Percentiles rank a stretch among this genome's conserved stretches.
Conservation (phyloP, 2,888 invertebrate genomes). For the Drosophila fungiperda region DNA sequence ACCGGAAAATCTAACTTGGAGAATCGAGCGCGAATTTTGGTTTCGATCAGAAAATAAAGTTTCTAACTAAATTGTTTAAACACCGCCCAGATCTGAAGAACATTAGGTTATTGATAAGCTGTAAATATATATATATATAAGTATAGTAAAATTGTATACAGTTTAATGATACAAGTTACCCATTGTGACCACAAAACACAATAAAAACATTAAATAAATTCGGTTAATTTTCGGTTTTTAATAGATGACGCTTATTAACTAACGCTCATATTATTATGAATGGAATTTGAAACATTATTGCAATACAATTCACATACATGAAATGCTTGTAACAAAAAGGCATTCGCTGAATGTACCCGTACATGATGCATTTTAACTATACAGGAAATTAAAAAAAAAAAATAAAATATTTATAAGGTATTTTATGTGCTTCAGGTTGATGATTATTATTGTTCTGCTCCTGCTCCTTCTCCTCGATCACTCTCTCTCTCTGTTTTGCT, state of each 20-base stretch:
- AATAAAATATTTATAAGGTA: conserved; percentile 13
- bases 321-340: conserved; percentile 52
- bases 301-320: conserved; percentile 60
- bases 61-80: no score
- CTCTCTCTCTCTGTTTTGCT: not conserved
- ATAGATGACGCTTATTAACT: conserved; percentile 61
- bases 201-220: conserved; percentile 9
- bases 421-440: conserved; percentile 46
- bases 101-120: not conserved
- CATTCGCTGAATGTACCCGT: conserved; percentile 71
- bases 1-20: no score
- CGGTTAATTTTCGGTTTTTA: conserved; percentile 28
- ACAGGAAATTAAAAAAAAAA: conserved; percentile 34
- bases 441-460: conserved; percentile 56
- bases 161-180: not conserved
- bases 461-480: not conserved
- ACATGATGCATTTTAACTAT: conserved; percentile 43
- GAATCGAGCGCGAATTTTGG: no score
- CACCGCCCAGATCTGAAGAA: no score
- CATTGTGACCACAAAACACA: not conserved
- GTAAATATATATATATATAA: not conserved
- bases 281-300: conserved; percentile 67
- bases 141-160: not conserved
- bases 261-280: conserved; percentile 59
- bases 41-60: no score